Percentiles rank a stretch among this genome's conserved stretches.
These are phyloP conservation scores for Lagorchestes hirsutus DNA, from an alignment of 2,797 vertebrate species.

Conservation along the genomic window DNA sequence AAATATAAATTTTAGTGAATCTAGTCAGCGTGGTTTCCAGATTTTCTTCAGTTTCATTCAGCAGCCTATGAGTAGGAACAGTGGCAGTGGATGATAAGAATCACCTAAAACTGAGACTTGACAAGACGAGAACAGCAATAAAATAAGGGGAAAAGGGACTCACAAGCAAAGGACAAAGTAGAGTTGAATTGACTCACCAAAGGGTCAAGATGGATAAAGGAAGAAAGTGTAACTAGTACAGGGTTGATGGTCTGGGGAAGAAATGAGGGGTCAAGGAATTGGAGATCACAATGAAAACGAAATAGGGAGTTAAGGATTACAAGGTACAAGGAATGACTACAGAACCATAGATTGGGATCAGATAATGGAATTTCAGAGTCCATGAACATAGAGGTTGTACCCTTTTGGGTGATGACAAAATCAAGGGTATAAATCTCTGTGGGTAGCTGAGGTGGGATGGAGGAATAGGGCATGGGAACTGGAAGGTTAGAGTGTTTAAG, in stretches of 20 bases:
- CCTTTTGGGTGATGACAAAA: background rate
- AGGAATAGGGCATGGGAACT: background rate
- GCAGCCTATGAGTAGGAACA: background rate
- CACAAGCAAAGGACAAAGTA: background rate
- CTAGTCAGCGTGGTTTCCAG: background rate
- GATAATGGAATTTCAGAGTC: background rate
- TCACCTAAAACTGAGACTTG: background rate
- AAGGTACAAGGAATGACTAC: background rate
- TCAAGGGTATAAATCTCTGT: background rate
- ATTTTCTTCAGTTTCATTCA: background rate
- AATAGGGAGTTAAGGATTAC: background rate
- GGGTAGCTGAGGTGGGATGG: background rate
- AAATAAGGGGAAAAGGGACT: background rate
- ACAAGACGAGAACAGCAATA: background rate
- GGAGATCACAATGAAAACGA: background rate
- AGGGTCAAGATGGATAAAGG: background rate
- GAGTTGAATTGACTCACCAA: background rate
- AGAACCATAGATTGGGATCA: background rate
- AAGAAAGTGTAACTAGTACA: background rate
- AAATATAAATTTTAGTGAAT: background rate
- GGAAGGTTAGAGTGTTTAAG: background rate
- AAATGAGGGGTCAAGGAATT: background rate
- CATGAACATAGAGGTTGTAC: accelerated
- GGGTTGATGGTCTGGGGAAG: background rate
- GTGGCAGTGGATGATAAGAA: background rate